Conservation (phyloP, 2,113 vertebrate genomes). For the Atractosteus spatula region DNA sequence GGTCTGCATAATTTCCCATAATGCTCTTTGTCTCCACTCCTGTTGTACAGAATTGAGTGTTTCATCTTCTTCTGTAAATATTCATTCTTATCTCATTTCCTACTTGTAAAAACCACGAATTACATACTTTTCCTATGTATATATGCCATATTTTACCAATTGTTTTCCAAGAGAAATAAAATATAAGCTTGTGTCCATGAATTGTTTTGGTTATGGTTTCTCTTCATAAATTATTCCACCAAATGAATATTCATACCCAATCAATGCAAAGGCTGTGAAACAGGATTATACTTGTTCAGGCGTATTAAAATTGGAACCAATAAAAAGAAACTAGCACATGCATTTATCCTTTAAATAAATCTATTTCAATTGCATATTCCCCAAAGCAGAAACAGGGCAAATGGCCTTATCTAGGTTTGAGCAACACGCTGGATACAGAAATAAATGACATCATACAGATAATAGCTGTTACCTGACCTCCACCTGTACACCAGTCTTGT, state of each 20-base stretch:
- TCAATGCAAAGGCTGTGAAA: too few relatives aligned
- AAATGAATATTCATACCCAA: too few relatives aligned
- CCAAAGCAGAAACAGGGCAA: neutral
- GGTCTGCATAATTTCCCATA: constrained; percentile 17
- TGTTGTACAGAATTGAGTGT: constrained; percentile 48
- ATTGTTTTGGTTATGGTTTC: constrained; percentile 13
- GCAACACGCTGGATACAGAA: too few relatives aligned
- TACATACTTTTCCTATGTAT: constrained; percentile 54
- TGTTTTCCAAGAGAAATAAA: constrained; percentile 64
- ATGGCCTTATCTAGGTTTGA: too few relatives aligned
- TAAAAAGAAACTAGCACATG: too few relatives aligned
- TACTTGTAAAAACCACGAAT: constrained; percentile 44
- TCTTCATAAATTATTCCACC: neutral
- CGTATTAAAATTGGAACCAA: too few relatives aligned
- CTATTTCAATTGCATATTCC: neutral
- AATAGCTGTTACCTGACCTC: too few relatives aligned
- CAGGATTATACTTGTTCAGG: too few relatives aligned
- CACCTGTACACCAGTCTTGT: too few relatives aligned
- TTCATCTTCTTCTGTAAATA: constrained; percentile 42
- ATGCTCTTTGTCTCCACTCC: constrained; percentile 37
- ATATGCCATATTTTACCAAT: constrained; percentile 50
- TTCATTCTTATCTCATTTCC: constrained; percentile 35
- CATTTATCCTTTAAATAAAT: neutral
- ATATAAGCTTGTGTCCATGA: constrained; percentile 48
- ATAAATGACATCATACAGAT: too few relatives aligned